Evolutionary conservation across 2,888 invertebrate species (phyloP), one percentile per base, ranked within the genome.

Genomic region (Mythimna albipuncta): DNA sequence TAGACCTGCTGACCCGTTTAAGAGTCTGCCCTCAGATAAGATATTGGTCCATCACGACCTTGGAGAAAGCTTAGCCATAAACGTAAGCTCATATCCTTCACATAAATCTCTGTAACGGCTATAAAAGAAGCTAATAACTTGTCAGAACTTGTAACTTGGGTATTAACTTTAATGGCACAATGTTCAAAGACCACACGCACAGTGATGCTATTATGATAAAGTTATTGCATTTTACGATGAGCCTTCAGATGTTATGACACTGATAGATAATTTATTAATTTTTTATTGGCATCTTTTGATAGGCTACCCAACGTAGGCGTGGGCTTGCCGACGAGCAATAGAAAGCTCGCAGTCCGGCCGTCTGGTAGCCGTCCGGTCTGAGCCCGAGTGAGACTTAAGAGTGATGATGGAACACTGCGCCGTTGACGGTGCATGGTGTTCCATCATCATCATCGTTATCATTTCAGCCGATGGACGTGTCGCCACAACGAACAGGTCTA

Each of bases 161-260:
- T 35, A 35, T 55, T 47, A 35, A 63, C 3, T 75, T 65, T 66
- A 58, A 75, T 69, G 26, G 32, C 54, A 9, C 2, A 10, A 64
- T 35, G 1, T 19, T 69, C 62, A 41, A 65, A 76, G 77, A 78
- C 81, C 81, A 76, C 81, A 81, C 81, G 35, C 69, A 47, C 10
- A 6, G 35, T 16, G 76, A 75, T 69, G 65, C 26, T 2, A 52
- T 65, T 66, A 57, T 32, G 65, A 69, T 64, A 65, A 69, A 58
- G 41, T 65, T 75, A 75, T 65, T 58, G n/a, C 54, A 19, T 58
- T 16, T 13, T 38, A 35, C 50, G 19, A 2, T 35, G 19, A 5
- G n/a, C 9, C 32, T 16, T 26, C 21, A 47, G 32, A 41, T 19
- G 54, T 55, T 38, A 38, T 69, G 63, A 59, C 59, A 41, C 35